Percentiles rank a stretch among this genome's conserved stretches.
These are phyloP conservation scores for Oceanodroma leucorhoa DNA, from an alignment of 2,797 vertebrate genomes.

Conservation along the genomic window DNA sequence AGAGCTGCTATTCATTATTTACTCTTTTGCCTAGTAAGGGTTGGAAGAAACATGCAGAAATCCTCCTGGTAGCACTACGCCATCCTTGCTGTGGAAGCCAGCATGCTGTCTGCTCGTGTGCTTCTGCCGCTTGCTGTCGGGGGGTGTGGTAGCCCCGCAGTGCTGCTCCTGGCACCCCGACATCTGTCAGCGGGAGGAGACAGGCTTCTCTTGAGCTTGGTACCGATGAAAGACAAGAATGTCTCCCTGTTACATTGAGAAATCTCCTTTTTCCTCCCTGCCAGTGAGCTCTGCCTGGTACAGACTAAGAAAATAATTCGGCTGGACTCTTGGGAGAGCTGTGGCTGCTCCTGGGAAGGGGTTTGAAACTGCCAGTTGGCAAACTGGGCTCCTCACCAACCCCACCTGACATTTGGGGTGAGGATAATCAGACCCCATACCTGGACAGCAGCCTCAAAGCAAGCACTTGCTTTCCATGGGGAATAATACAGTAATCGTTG, in stretches of 20 bases:
- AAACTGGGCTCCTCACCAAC: not conserved
- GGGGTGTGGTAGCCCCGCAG: not conserved
- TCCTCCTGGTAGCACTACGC: accelerated
- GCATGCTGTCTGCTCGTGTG: accelerated
- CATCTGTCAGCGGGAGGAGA: not conserved
- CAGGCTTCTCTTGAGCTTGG: not conserved
- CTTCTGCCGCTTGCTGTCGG: not conserved
- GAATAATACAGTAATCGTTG: not conserved
- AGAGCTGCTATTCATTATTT: not conserved
- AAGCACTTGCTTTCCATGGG: not conserved
- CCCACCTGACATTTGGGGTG: not conserved
- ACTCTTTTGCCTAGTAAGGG: not conserved
- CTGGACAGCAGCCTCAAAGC: not conserved
- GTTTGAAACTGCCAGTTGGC: not conserved
- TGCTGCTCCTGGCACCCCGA: not conserved
- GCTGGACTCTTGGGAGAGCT: not conserved
- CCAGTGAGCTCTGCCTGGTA: not conserved
- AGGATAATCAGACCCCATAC: not conserved
- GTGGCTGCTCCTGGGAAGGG: not conserved
- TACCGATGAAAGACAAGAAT: not conserved
- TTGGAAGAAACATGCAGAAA: not conserved
- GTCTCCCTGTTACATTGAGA: not conserved
- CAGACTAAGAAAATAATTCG: not conserved
- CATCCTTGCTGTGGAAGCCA: not conserved
- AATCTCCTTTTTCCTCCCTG: not conserved